These are phyloP conservation scores for Machimus atricapillus DNA, from an alignment of 2,888 invertebrate genomes.

Conservation along the genomic window DNA sequence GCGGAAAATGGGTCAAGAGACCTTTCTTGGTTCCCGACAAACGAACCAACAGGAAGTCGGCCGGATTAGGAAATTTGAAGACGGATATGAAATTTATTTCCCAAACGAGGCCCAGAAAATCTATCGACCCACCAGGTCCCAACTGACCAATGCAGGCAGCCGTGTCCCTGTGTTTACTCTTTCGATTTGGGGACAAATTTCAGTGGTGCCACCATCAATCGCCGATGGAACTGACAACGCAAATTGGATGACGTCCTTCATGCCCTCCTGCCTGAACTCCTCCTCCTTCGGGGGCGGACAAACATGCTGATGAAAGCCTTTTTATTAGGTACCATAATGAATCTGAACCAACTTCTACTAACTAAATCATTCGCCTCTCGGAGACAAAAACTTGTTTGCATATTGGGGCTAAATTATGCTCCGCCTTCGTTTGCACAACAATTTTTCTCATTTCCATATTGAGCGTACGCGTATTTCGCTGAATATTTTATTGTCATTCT, in stretches of 20 bases:
- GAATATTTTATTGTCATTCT: conserved; percentile 14
- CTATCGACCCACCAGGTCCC: not conserved
- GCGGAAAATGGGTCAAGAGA: conserved; percentile 10
- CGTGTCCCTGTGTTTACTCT: conserved; percentile 9
- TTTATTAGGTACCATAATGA: conserved; percentile 18
- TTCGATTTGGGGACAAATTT: conserved; percentile 13
- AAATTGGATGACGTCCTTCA: not conserved
- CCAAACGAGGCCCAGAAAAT: not conserved
- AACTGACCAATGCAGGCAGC: not conserved
- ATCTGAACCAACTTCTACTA: conserved; percentile 8
- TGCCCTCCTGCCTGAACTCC: not conserved
- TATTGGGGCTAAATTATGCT: not conserved
- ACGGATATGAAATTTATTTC: conserved; percentile 27
- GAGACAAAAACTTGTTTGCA: conserved; percentile 12
- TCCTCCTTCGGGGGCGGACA: not conserved
- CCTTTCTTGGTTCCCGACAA: not conserved
- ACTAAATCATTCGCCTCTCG: conserved; percentile 4
- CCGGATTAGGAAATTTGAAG: conserved; percentile 17
- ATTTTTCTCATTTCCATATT: conserved; percentile 11
- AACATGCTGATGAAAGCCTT: conserved; percentile 27
- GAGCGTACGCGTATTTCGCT: not conserved
- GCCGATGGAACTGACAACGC: not conserved
- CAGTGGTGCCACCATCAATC: not conserved
- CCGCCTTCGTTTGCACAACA: conserved; percentile 1
- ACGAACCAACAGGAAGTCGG: conserved; percentile 17